Evolutionary conservation across 2,113 vertebrate genomes (phyloP).

Genomic region (Festucalex cinctus): DNA sequence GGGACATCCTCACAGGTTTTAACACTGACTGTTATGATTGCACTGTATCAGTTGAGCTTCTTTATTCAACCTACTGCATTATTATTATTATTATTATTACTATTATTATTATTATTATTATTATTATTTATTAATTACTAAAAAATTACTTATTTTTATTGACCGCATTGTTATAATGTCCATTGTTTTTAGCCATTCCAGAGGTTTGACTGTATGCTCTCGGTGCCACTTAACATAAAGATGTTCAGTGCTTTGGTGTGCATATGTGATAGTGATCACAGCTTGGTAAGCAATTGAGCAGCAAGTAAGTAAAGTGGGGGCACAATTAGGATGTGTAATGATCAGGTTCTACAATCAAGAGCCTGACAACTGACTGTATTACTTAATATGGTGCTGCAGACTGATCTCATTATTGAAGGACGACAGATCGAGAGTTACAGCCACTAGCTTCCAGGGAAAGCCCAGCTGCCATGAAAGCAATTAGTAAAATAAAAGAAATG

Average conservation of each 20-base stretch:
- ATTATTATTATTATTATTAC: too few species aligned
- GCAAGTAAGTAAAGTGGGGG: slow-evolving; percentile 36
- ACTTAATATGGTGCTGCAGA: slow-evolving; percentile 38
- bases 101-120: too few species aligned
- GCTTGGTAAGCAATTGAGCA: slow-evolving; percentile 21
- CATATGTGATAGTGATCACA: slow-evolving; percentile 17
- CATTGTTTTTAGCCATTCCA: neutral
- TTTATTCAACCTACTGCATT: too few species aligned
- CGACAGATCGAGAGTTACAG: slow-evolving; percentile 34
- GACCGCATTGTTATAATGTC: neutral
- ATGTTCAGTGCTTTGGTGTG: neutral
- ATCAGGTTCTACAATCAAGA: slow-evolving; percentile 40
- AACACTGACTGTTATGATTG: too few species aligned
- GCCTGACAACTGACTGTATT: slow-evolving; percentile 50
- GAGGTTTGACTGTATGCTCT: neutral
- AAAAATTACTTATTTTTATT: too few species aligned
- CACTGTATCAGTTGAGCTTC: too few species aligned
- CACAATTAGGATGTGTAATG: slow-evolving; percentile 47
- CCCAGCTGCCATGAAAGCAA: slow-evolving; percentile 42
- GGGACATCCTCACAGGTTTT: too few species aligned
- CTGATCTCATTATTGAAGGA: slow-evolving; percentile 26
- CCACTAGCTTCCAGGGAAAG: slow-evolving; percentile 40
- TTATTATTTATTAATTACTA: too few species aligned
- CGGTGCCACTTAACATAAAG: neutral
- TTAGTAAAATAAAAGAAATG: slow-evolving; percentile 48